phyloP scores from a whole-genome alignment of 2,113 vertebrate genomes.

The Rhizomys pruinosus region DNA sequence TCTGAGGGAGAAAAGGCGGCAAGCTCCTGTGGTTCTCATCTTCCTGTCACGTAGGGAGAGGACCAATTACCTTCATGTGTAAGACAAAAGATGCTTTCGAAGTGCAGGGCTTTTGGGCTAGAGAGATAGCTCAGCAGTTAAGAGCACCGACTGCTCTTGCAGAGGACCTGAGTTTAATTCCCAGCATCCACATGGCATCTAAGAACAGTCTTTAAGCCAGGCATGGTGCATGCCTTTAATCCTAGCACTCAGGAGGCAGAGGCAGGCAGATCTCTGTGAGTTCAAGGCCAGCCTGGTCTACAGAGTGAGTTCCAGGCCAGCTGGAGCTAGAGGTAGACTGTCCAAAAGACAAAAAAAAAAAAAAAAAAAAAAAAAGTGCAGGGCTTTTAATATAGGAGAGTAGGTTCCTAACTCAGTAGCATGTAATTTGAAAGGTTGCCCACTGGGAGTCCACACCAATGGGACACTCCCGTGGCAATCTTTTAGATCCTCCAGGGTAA shows the following conservation, averaged over 20 bases:
- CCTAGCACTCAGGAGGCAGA: too few species aligned
- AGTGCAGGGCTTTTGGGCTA: background rate
- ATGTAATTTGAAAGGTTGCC: conserved; percentile 38
- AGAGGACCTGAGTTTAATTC: too few species aligned
- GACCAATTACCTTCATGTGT: conserved; percentile 11
- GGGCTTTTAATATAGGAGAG: background rate
- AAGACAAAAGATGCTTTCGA: conserved; percentile 49
- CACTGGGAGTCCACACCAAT: background rate
- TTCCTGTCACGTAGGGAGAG: background rate
- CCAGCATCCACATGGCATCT: too few species aligned
- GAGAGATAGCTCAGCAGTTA: too few species aligned
- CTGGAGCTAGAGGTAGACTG: too few species aligned
- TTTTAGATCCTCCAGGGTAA: conserved; percentile 32
- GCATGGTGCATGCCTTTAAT: too few species aligned
- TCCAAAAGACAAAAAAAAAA: too few species aligned
- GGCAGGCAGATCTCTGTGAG: too few species aligned
- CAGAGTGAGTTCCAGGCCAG: too few species aligned
- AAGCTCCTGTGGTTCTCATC: background rate
- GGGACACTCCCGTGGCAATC: background rate
- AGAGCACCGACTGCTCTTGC: too few species aligned
- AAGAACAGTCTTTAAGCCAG: too few species aligned
- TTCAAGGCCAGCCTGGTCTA: too few species aligned
- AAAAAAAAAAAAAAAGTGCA: background rate
- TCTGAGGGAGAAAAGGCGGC: background rate
- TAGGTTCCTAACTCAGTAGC: background rate